Conservation (phyloP, 2,797 vertebrate species). For the Acanthornis magna region DNA sequence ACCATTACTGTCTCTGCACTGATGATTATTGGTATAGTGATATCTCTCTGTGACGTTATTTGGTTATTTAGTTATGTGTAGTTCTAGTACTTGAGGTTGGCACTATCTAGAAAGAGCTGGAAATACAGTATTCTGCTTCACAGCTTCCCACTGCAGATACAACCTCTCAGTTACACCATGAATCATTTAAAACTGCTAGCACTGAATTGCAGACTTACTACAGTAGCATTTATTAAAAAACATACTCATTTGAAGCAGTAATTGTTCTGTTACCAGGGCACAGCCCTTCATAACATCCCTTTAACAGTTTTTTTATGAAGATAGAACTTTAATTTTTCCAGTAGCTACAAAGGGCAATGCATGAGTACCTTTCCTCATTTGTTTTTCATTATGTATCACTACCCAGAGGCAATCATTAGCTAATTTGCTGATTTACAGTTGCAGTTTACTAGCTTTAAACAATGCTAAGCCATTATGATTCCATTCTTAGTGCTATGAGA, state of each 20-base stretch:
- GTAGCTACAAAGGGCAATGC: slow-evolving; percentile 56
- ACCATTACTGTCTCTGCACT: neutral
- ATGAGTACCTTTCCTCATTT: slow-evolving; percentile 67
- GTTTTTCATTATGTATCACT: slow-evolving; percentile 67
- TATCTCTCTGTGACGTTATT: neutral
- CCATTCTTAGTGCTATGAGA: neutral
- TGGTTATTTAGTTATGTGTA: neutral
- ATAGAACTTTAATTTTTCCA: slow-evolving; percentile 68
- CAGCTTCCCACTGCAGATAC: neutral
- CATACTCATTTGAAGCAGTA: slow-evolving; percentile 42
- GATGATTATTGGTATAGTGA: neutral
- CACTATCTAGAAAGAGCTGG: neutral
- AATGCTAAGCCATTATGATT: slow-evolving; percentile 45
- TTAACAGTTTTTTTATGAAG: slow-evolving; percentile 60
- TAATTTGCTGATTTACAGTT: slow-evolving; percentile 73
- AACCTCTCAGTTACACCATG: neutral
- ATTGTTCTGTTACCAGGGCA: slow-evolving; percentile 61
- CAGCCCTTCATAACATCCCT: slow-evolving; percentile 38
- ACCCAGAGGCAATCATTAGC: slow-evolving; percentile 70
- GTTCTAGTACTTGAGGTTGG: neutral
- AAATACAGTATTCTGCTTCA: neutral
- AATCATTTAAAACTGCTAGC: slow-evolving; percentile 25
- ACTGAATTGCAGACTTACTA: neutral
- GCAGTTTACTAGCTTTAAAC: slow-evolving; percentile 68
- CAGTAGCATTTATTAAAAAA: slow-evolving; percentile 59